A percentile compares a stretch with the other conserved stretches of the same genome.
Conservation (phyloP, 2,113 vertebrate genomes). For the Hemiscyllium ocellatum region DNA sequence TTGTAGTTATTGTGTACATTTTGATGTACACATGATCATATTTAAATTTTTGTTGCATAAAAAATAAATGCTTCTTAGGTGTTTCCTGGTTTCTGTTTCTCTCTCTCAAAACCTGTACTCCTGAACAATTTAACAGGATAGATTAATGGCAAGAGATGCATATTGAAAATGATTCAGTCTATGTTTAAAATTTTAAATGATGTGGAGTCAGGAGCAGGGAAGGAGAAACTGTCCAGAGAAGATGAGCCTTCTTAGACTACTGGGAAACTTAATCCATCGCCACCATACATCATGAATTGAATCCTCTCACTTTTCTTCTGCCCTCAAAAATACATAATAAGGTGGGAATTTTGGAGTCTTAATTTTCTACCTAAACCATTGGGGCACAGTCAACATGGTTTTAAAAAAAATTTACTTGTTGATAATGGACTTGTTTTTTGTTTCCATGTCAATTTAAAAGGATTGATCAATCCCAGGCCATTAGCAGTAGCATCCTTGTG, state of each 20-base stretch:
- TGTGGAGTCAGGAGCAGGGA: conserved; percentile 28
- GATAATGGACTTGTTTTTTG: neutral
- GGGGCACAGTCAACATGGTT: neutral
- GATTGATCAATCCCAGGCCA: neutral
- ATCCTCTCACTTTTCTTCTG: neutral
- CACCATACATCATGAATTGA: neutral
- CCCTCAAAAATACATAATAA: neutral
- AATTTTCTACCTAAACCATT: neutral
- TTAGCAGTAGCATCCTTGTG: neutral
- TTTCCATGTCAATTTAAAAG: neutral
- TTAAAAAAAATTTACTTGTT: neutral
- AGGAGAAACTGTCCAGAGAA: conserved; percentile 30
- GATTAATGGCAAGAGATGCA: conserved; percentile 11
- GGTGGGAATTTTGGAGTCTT: neutral
- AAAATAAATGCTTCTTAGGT: conserved; percentile 83
- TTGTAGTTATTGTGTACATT: conserved; percentile 63
- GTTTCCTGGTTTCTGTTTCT: conserved; percentile 50
- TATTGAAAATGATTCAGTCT: neutral
- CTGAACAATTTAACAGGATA: conserved; percentile 5
- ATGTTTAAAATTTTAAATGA: neutral
- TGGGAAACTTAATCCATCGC: conserved; percentile 18
- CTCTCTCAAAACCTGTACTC: conserved; percentile 36
- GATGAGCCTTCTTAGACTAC: neutral
- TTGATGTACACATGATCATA: conserved; percentile 70
- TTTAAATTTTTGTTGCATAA: conserved; percentile 77